Conservation (phyloP, 2,113 vertebrate species). For the Ammodytes dubius region DNA sequence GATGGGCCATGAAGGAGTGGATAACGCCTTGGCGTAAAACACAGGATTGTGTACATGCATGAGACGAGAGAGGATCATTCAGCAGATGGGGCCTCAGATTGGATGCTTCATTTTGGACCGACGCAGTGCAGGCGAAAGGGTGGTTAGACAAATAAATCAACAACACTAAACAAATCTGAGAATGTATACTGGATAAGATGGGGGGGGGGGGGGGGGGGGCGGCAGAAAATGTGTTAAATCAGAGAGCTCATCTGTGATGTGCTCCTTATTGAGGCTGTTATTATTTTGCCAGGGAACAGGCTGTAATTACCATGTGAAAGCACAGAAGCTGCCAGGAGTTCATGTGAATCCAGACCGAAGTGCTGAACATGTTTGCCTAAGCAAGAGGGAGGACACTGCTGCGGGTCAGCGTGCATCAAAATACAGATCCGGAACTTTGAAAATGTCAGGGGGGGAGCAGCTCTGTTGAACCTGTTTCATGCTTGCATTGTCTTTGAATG, state of each 20-base stretch:
- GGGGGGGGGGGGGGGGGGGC: conserved; percentile 26
- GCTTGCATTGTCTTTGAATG: conserved; percentile 7
- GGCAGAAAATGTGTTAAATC: conserved; percentile 69
- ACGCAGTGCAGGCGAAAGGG: conserved; percentile 66
- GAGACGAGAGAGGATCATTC: conserved; percentile 72
- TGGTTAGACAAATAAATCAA: conserved; percentile 74
- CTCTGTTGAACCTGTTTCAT: conserved; percentile 61
- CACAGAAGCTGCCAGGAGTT: conserved; percentile 57
- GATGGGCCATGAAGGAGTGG: conserved; percentile 81
- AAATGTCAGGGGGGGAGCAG: conserved; percentile 71
- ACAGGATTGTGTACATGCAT: conserved; percentile 75
- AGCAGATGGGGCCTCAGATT: conserved; percentile 82
- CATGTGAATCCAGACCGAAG: conserved; percentile 45
- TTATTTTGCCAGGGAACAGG: conserved; percentile 76
- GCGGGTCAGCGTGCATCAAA: conserved; percentile 51
- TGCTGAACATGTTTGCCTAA: conserved; percentile 55
- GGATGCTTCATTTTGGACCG: conserved; percentile 78
- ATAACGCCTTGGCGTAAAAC: conserved; percentile 77
- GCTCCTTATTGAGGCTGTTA: conserved; percentile 75
- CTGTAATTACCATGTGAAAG: conserved; percentile 78
- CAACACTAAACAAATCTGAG: conserved; percentile 77
- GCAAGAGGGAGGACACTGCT: conserved; percentile 48
- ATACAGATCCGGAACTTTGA: conserved; percentile 58
- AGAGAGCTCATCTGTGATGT: conserved; percentile 74
- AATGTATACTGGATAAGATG: conserved; percentile 54